Evolutionary conservation across 1,140 invertebrate species (phyloP), one percentile per base, ranked within the genome.

Genomic region (Matsumurasca onukii): DNA sequence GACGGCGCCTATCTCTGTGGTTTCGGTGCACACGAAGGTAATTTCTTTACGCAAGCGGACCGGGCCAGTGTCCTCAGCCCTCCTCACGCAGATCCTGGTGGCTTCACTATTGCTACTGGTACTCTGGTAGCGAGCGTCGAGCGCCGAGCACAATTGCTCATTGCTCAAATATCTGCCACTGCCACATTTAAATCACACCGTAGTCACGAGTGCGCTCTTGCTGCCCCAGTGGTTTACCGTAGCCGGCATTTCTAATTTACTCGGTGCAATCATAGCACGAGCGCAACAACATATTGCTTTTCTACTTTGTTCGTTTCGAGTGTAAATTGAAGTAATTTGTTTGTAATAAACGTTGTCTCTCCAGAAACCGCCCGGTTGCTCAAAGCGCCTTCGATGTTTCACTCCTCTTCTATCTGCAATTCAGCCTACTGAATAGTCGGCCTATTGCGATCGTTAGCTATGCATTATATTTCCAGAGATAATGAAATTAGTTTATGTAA

Each of bases 101-200:
- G n/a, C n/a, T n/a, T n/a, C n/a, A n/a, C n/a, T n/a, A n/a, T n/a
- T n/a, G n/a, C n/a, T n/a, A n/a, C n/a, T n/a, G n/a, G n/a, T n/a
- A n/a, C n/a, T n/a, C n/a, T n/a, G n/a, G n/a, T n/a, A n/a, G n/a
- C n/a, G n/a, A n/a, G n/a, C n/a, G n/a, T n/a, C n/a, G n/a, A n/a
- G n/a, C n/a, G n/a, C n/a, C 34, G 34, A 17, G 34, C 34, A 9
- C 34, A 17, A 17, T 22, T 52, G 22, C 49, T 15, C n/a, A 52
- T 52, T 52, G 49, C 49, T 52, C 49, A 52, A 52, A 52, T 52
- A 52, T 52, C 49, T 52, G 49, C 49, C 49, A 52, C 49, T 52
- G 49, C 49, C 49, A 52, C 49, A 52, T 52, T 52, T 52, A 52
- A 52, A 52, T 52, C 49, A 52, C 49, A 52, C 49, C 49, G 49